phyloP scores from a whole-genome alignment of 1,140 invertebrate genomes.

The Drosophila subpulchrella region DNA sequence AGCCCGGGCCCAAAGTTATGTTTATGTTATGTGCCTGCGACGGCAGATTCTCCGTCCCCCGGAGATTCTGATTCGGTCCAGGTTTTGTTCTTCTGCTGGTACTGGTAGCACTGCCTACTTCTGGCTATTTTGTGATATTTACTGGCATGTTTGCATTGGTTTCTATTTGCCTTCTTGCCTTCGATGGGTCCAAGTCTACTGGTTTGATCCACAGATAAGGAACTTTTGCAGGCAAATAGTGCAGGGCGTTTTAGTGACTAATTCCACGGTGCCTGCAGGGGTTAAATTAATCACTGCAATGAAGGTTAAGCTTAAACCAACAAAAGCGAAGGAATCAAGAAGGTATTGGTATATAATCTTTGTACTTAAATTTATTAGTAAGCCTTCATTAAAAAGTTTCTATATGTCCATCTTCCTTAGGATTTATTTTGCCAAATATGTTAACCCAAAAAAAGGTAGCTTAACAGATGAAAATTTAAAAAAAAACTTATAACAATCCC shows the following conservation, averaged over 20 bases:
- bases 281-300: conserved; percentile 25
- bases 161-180: conserved; percentile 57
- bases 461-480: no score
- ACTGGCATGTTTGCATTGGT: conserved; percentile 68
- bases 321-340: no score
- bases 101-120: conserved; percentile 42
- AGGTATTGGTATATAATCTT: no score
- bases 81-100: conserved; percentile 15
- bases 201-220: conserved; percentile 30
- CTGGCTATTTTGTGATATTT: conserved; percentile 65
- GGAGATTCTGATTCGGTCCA: conserved; percentile 21
- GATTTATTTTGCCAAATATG: no score
- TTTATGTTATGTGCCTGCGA: conserved; percentile 54
- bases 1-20: conserved; percentile 67
- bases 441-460: no score
- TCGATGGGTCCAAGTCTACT: conserved; percentile 23
- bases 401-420: no score
- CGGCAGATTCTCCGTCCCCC: conserved; percentile 19
- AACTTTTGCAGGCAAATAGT: conserved; percentile 18
- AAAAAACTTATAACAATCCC: no score
- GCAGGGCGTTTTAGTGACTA: conserved; percentile 11
- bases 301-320: no score
- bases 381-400: no score
- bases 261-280: background rate
- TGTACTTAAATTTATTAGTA: no score